phyloP scores from a whole-genome alignment of 2,797 vertebrate genomes.

The Monodelphis domestica region DNA sequence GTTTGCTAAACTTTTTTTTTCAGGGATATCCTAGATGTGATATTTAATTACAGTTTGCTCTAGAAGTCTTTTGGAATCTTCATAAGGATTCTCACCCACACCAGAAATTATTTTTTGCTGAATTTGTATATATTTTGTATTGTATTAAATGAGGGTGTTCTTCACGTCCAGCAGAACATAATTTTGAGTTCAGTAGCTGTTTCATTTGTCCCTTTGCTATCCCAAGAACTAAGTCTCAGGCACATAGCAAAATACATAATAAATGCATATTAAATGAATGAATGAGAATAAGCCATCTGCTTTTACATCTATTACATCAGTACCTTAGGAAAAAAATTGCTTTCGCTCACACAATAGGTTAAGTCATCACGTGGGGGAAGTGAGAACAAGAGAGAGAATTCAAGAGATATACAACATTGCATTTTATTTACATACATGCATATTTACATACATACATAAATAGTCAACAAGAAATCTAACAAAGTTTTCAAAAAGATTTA shows the following conservation, averaged over 20 bases:
- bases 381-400: not conserved
- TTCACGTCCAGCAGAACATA: not conserved
- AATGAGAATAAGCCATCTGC: not conserved
- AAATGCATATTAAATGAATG: not conserved
- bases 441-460: not conserved
- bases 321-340: not conserved
- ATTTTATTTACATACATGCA: conserved; percentile 2
- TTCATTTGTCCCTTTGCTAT: not conserved
- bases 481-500: conserved; percentile 32
- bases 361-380: not conserved
- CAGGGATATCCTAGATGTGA: not conserved
- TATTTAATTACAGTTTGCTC: not conserved
- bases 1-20: not conserved
- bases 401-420: not conserved
- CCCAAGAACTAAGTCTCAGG: not conserved
- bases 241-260: not conserved
- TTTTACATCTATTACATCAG: not conserved
- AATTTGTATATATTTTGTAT: not conserved
- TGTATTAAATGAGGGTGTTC: not conserved
- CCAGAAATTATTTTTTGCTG: not conserved
- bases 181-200: not conserved
- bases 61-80: not conserved
- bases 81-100: not conserved
- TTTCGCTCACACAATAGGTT: not conserved
- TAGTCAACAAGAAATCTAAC: conserved; percentile 25